These are phyloP conservation scores for Antedon mediterranea DNA, from an alignment of 53 echinoderm and acorn worm species.

Conservation along the genomic window DNA sequence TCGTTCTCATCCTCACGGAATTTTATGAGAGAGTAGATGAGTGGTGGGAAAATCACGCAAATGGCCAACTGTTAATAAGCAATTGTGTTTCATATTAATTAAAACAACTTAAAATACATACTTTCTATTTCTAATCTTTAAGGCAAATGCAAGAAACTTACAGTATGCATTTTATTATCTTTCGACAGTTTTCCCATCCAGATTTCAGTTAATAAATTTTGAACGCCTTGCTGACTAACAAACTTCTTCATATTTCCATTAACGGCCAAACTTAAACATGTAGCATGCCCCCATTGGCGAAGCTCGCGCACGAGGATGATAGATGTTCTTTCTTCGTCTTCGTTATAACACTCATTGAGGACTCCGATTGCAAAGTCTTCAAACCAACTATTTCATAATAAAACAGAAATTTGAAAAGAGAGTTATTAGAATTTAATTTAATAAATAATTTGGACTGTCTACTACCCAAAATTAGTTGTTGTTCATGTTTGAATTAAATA, in stretches of 20 bases:
- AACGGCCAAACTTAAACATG: conserved; percentile 55
- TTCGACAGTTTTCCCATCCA: conserved; percentile 66
- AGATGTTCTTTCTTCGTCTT: conserved; percentile 54
- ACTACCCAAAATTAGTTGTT: too few relatives aligned
- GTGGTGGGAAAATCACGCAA: conserved; percentile 47
- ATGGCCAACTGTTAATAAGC: conserved; percentile 46
- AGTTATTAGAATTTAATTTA: too few relatives aligned
- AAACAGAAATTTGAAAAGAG: too few relatives aligned
- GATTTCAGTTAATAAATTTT: conserved; percentile 63
- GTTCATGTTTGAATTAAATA: too few relatives aligned
- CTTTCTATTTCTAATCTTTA: too few relatives aligned
- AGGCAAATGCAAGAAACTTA: conserved; percentile 8
- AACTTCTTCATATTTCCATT: conserved; percentile 47
- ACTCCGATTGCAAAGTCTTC: conserved; percentile 52
- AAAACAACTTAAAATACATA: too few relatives aligned
- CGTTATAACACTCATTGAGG: conserved; percentile 52
- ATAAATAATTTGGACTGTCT: too few relatives aligned
- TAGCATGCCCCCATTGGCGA: conserved; percentile 58
- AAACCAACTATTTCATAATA: conserved; percentile 21
- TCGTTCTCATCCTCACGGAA: conserved; percentile 73
- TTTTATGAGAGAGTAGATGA: conserved; percentile 45
- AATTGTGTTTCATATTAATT: too few relatives aligned
- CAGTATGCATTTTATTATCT: conserved; percentile 25
- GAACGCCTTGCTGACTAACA: conserved; percentile 69
- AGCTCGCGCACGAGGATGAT: conserved; percentile 52